A percentile compares a stretch with the other conserved stretches of the same genome.
Conservation (phyloP, 2,888 invertebrate species). For the Acronicta alni region DNA sequence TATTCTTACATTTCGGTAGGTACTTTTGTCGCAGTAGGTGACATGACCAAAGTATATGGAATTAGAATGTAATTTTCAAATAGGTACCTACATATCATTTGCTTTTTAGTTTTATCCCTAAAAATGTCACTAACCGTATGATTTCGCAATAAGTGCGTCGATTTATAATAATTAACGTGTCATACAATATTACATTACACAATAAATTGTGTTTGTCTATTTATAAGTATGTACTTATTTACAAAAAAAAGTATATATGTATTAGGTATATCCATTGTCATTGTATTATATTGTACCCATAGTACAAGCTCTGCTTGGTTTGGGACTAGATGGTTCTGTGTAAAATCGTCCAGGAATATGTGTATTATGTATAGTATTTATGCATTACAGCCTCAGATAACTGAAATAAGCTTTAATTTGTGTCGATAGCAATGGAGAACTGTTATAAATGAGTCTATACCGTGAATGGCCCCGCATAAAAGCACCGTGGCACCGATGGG, state of each 20-base stretch:
- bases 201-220: no score
- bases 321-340: no score
- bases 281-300: no score
- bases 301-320: no score
- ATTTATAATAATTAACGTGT: neutral
- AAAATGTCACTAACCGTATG: neutral
- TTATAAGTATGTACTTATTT: no score
- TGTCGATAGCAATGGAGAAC: constrained; percentile 54
- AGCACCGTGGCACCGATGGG: constrained; percentile 19
- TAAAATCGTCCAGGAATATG: no score
- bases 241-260: no score
- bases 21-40: neutral
- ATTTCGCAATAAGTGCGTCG: neutral
- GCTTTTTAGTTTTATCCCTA: no score
- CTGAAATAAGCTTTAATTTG: constrained; percentile 29
- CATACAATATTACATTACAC: constrained; percentile 23
- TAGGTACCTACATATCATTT: neutral
- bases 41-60: neutral
- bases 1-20: neutral
- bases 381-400: no score
- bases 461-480: constrained; percentile 50
- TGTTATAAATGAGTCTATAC: constrained; percentile 30
- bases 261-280: no score
- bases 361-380: no score
- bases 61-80: neutral